A percentile compares a stretch with the other conserved stretches of the same genome.
Conservation (phyloP, 1,140 invertebrate genomes). For the Bradysia coprophila region DNA sequence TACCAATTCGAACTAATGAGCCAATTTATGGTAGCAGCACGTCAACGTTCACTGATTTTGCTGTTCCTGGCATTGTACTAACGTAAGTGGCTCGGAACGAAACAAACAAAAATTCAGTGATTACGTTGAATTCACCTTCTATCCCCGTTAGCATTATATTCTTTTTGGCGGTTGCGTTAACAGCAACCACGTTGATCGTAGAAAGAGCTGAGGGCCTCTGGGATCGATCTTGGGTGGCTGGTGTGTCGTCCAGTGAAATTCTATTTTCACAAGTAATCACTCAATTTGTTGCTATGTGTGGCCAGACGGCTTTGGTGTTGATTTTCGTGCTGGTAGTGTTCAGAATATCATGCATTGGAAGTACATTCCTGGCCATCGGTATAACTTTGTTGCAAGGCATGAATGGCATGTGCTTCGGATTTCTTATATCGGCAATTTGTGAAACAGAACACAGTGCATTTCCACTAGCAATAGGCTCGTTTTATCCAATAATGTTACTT, state of each 20-base stretch:
- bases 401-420: constrained; percentile 87
- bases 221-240: constrained; percentile 74
- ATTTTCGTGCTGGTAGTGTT: constrained; percentile 83
- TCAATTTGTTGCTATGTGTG: constrained; percentile 87
- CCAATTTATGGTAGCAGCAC: constrained; percentile 75
- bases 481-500: constrained; percentile 81
- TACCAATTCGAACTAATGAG: constrained; percentile 61
- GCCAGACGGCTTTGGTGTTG: constrained; percentile 72
- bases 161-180: constrained; percentile 83
- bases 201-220: constrained; percentile 68
- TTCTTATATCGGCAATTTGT: constrained; percentile 85
- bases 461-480: constrained; percentile 80
- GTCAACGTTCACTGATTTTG: constrained; percentile 87
- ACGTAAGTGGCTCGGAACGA: constrained; percentile 41
- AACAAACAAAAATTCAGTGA: neutral
- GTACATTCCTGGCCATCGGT: constrained; percentile 64
- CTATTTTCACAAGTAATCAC: constrained; percentile 82
- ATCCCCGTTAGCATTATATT: constrained; percentile 67
- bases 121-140: constrained; percentile 6
- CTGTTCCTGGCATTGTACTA: constrained; percentile 83
- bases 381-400: constrained; percentile 72
- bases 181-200: constrained; percentile 77
- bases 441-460: constrained; percentile 87
- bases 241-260: constrained; percentile 75
- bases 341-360: constrained; percentile 67